phyloP scores from a whole-genome alignment of 2,113 vertebrate species.

The Terrapene triunguis region DNA sequence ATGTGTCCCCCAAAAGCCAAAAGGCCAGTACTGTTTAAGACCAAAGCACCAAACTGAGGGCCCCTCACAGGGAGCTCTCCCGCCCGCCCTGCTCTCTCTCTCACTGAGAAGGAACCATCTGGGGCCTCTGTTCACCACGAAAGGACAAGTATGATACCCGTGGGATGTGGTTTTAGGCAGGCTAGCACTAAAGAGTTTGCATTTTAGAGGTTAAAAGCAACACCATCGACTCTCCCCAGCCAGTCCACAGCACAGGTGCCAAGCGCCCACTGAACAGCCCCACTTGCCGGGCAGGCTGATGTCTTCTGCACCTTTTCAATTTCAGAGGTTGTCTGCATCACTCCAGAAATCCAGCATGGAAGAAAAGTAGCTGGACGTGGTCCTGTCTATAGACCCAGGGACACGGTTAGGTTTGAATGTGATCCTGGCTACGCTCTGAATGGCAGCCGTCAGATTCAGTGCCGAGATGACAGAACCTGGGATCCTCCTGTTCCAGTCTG shows the following conservation, averaged over 20 bases:
- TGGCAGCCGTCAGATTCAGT: conserved; percentile 49
- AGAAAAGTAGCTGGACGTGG: background rate
- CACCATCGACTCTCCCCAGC: background rate
- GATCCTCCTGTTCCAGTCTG: conserved; percentile 50
- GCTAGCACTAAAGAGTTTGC: too few relatives aligned
- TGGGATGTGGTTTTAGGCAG: too few relatives aligned
- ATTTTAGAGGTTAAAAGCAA: background rate
- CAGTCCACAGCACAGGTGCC: background rate
- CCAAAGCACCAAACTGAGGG: too few relatives aligned
- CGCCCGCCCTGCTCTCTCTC: too few relatives aligned
- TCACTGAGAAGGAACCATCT: too few relatives aligned
- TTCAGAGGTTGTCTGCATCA: background rate
- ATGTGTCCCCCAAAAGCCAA: too few relatives aligned
- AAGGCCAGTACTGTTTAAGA: too few relatives aligned
- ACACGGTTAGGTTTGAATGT: background rate
- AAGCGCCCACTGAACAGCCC: background rate
- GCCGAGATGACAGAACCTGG: conserved; percentile 22
- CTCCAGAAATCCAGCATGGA: background rate
- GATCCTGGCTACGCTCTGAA: background rate
- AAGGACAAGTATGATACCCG: too few relatives aligned
- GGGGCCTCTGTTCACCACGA: too few relatives aligned
- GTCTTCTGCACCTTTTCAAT: background rate
- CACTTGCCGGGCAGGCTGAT: background rate
- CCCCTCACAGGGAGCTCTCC: too few relatives aligned
- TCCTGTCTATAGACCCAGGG: background rate